Evolutionary conservation across 2,888 invertebrate genomes (phyloP).

Genomic region (Coelopa pilipes): DNA sequence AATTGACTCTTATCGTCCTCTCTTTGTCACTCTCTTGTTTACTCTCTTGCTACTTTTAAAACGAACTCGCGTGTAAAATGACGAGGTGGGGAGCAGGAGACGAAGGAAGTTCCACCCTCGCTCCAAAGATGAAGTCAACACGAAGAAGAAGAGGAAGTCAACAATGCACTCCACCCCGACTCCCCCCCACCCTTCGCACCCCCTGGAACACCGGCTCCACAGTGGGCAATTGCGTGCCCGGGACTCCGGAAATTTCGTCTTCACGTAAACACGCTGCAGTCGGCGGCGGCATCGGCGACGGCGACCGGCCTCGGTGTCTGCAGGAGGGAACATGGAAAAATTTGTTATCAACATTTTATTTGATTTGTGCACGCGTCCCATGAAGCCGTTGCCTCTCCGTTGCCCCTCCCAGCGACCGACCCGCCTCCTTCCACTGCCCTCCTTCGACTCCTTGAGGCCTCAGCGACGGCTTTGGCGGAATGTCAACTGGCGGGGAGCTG

Average conservation of each 20-base stretch:
- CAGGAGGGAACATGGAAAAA: constrained; percentile 43
- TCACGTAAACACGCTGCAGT: not conserved
- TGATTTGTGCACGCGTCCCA: constrained; percentile 50
- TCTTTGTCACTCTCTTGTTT: not conserved
- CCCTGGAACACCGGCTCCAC: not conserved
- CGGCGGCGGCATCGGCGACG: no score
- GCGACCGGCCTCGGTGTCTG: not conserved
- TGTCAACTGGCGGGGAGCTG: not conserved
- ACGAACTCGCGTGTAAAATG: no score
- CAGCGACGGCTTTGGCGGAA: not conserved
- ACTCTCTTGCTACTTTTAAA: no score
- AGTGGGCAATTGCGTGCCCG: constrained; percentile 12
- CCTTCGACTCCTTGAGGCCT: no score
- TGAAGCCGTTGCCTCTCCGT: no score
- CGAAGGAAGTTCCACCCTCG: not conserved
- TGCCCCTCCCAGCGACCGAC: no score
- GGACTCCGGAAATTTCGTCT: constrained; percentile 23
- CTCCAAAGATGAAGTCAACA: not conserved
- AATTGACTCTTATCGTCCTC: not conserved
- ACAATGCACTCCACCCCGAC: not conserved
- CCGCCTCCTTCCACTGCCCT: no score
- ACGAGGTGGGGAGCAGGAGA: no score
- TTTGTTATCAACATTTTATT: constrained; percentile 57
- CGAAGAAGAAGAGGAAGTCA: not conserved
- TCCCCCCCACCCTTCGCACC: not conserved